Percentiles rank a stretch among this genome's conserved stretches.
Conservation (phyloP, 2,113 vertebrate species). For the Corythaixoides concolor region DNA sequence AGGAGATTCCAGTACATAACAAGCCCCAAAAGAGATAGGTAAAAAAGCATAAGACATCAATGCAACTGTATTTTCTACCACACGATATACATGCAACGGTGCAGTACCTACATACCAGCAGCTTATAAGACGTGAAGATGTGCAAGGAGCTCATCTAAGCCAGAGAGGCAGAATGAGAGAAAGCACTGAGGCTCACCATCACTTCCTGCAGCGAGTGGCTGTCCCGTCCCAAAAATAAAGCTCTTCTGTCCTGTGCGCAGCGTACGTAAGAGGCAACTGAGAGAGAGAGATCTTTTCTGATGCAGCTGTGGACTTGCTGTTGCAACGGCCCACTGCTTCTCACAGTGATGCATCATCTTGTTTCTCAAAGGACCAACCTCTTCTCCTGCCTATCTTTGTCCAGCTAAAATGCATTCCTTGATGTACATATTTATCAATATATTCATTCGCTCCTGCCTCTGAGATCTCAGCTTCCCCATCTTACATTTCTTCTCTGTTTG, state of each 20-base stretch:
- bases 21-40: background rate
- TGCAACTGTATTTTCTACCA: no score
- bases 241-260: background rate
- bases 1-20: background rate
- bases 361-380: background rate
- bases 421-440: background rate
- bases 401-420: background rate
- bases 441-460: background rate
- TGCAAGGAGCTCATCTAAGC: background rate
- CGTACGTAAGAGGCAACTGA: accelerated
- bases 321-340: background rate
- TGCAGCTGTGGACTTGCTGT: background rate
- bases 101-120: background rate
- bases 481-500: background rate
- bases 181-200: background rate
- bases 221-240: background rate
- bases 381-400: background rate
- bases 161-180: background rate
- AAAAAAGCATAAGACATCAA: background rate
- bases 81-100: background rate
- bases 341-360: background rate
- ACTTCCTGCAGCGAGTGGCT: background rate
- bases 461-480: background rate
- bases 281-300: background rate
- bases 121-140: background rate